phyloP scores from a whole-genome alignment of 2,888 invertebrate genomes.

The Labia minor region DNA sequence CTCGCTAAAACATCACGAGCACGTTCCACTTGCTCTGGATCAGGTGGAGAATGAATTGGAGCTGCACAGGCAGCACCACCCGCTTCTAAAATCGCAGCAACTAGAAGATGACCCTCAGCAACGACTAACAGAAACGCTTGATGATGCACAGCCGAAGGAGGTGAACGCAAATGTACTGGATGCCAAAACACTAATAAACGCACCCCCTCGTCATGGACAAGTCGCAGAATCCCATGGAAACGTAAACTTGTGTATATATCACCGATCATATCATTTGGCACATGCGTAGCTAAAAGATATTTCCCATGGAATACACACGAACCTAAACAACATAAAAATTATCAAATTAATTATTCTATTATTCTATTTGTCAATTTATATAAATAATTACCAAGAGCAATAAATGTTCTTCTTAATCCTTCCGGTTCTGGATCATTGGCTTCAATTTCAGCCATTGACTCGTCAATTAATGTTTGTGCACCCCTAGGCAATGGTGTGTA shows the following conservation, averaged over 20 bases:
- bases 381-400: conserved; percentile 19
- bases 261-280: conserved; percentile 59
- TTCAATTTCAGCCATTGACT: conserved; percentile 78
- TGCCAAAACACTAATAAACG: conserved; percentile 66
- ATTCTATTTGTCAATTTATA: too few relatives aligned
- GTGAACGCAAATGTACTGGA: conserved; percentile 53
- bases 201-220: conserved; percentile 53
- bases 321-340: too few relatives aligned
- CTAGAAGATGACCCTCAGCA: conserved; percentile 23
- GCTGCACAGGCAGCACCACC: conserved; percentile 40
- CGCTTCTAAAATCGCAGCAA: conserved; percentile 62
- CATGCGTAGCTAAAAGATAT: conserved; percentile 65
- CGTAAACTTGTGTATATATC: conserved; percentile 66
- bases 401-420: conserved; percentile 8
- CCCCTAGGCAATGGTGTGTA: conserved; percentile 59
- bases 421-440: conserved; percentile 52
- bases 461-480: conserved; percentile 56
- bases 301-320: conserved; percentile 44
- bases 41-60: conserved; percentile 40
- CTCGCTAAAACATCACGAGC: conserved; percentile 75
- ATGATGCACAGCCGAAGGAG: neutral
- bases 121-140: conserved; percentile 18
- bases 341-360: too few relatives aligned
- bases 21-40: conserved; percentile 80
- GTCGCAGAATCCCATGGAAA: conserved; percentile 59